Evolutionary conservation across 2,113 vertebrate genomes (phyloP).

Genomic region (Calidris pygmaea): DNA sequence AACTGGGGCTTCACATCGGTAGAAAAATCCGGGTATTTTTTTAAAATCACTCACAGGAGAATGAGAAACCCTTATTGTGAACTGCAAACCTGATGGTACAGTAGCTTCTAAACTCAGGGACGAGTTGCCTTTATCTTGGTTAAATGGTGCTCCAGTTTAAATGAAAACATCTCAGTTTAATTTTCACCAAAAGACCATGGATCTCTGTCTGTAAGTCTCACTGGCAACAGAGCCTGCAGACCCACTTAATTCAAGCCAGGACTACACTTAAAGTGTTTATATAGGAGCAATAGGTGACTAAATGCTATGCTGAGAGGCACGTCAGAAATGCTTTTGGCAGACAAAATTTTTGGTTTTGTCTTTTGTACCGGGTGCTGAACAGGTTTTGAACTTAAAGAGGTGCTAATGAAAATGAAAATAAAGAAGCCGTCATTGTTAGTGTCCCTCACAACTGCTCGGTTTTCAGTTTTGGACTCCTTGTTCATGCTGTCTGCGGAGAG

Average conservation of each 20-base stretch:
- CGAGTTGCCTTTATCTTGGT: neutral
- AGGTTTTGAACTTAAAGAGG: neutral
- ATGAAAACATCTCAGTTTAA: neutral
- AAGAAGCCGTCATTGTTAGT: neutral
- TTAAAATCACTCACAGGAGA: neutral
- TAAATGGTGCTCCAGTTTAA: neutral
- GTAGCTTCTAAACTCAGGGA: neutral
- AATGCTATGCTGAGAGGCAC: neutral
- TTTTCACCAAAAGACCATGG: neutral
- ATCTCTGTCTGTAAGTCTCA: neutral
- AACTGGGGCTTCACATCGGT: neutral
- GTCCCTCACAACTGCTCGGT: neutral
- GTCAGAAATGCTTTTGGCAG: slow-evolving; percentile 1
- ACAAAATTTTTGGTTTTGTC: neutral
- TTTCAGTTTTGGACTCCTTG: neutral
- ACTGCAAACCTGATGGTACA: neutral
- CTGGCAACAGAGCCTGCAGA: neutral
- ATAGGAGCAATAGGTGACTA: slow-evolving; percentile 3
- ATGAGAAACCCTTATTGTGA: neutral
- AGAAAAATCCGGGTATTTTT: neutral
- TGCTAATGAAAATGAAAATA: neutral
- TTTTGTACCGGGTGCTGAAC: neutral
- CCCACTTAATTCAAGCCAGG: neutral
- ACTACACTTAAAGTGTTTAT: neutral
- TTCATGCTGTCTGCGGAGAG: neutral